Base-by-base conservation (phyloP, 2,797 vertebrate genomes). In the Glossophaga mutica region DNA sequence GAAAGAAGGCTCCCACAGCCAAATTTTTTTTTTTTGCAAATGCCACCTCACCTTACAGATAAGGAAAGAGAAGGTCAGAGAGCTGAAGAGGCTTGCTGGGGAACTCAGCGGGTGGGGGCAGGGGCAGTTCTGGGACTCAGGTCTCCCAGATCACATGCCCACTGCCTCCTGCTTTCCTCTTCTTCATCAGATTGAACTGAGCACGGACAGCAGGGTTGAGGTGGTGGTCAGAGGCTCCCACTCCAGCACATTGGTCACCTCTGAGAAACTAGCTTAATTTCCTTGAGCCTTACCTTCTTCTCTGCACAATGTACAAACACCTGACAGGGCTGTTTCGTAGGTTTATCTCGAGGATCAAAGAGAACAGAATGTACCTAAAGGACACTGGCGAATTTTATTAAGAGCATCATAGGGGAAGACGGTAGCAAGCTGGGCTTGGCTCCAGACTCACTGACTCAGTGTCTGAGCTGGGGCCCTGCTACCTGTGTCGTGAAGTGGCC, bases 131-230 rank as follows among this genome's bases (percentile, higher is more conserved):
- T 77, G 24, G 26, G 21, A 39, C 26, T 79, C 2, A 1, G 15
- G 37, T 12, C 37, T 84, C 73, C 73, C n/a, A 10, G 39, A 9
- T 42, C 3, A 1, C 24, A 29, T 16, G 3, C 0, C 0, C n/a
- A 34, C 16, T 29, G 44, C 16, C 26, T 59, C 52, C 26, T 50
- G 32, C 32, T n/a, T 91, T 52, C 37, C 68, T 50, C 5, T 37
- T 39, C 59, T 48, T 67, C 21, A 29, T 37, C 14, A 18, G 74
- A 57, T 68, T 14, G 2, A 85, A 68, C 18, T 1, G 37, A 84
- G 88, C 57, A 59, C 2, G 12, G 22, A 11, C 37, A 55, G 55
- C 0, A 68, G 26, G 29, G 44, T 44, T 26, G 1, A 3, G 52
- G 21, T 0, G 5, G 42, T 42, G 34, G 48, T 1, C 1, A 7